Percentiles rank a stretch among this genome's conserved stretches.
Evolutionary conservation across 2,113 vertebrate species (phyloP).

Genomic region (Phalacrocorax carbo): DNA sequence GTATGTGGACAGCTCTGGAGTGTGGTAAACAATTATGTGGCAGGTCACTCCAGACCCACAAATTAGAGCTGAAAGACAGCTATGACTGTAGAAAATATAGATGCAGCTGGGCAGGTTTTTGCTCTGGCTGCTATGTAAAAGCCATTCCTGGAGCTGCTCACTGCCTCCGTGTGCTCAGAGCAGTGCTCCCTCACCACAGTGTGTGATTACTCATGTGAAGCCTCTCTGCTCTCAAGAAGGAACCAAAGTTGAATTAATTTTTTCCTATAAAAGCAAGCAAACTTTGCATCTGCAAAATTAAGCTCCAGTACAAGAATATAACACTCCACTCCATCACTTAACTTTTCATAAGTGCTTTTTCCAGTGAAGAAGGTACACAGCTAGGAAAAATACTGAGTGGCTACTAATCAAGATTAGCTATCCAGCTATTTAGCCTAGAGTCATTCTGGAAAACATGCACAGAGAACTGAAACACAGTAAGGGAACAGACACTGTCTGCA

Average conservation of each 20-base stretch:
- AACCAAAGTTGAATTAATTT: not conserved
- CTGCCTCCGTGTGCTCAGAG: rapidly evolving
- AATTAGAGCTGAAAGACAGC: not conserved
- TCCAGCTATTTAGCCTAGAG: not conserved
- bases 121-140: not conserved
- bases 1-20: not conserved
- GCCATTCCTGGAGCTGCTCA: not conserved
- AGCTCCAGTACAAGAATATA: not conserved
- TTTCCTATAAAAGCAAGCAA: not conserved
- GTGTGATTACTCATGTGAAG: rapidly evolving
- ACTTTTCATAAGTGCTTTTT: not conserved
- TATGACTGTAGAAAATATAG: not conserved
- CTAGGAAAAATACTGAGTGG: not conserved
- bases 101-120: not conserved
- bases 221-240: not conserved
- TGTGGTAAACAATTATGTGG: not conserved
- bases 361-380: not conserved
- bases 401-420: not conserved
- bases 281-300: not conserved
- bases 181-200: not conserved
- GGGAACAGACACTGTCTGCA: not conserved
- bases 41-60: not conserved
- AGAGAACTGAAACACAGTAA: not conserved
- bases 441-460: not conserved
- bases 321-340: not conserved